Conservation (phyloP, 1,140 invertebrate genomes). For the Lepidurus apus region DNA sequence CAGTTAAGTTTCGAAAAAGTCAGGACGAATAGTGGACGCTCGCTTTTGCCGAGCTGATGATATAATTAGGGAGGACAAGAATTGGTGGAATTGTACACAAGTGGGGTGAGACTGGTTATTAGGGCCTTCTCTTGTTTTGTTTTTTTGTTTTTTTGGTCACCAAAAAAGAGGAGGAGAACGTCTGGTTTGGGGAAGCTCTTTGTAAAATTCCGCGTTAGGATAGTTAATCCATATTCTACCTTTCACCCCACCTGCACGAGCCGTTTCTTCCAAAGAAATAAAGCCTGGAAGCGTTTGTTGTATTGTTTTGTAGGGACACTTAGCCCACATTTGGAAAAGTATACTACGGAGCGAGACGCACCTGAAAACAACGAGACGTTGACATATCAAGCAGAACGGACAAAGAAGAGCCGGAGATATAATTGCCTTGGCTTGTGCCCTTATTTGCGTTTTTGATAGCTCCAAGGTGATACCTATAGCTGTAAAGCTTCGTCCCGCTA, state of each 20-base stretch:
- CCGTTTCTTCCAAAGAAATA: background rate
- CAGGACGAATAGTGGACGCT: no score
- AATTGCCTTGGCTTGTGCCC: background rate
- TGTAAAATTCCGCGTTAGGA: background rate
- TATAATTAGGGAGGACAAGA: no score
- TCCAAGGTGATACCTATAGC: background rate
- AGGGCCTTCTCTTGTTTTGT: no score
- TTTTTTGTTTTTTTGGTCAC: no score
- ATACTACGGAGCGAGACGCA: background rate
- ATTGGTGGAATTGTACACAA: no score
- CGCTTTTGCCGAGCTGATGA: no score
- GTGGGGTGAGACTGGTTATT: no score
- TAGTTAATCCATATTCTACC: background rate
- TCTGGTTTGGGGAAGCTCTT: no score
- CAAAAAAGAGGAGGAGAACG: no score
- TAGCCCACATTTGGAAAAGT: background rate
- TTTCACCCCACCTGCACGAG: background rate
- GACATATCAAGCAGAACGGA: background rate
- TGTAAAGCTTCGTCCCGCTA: background rate
- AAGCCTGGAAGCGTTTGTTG: background rate
- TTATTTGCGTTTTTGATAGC: conserved; percentile 1
- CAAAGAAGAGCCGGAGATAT: background rate
- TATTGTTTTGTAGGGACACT: background rate
- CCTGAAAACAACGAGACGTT: background rate
- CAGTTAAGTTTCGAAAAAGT: no score